These are phyloP conservation scores for cattle (Bos taurus) DNA, from an alignment of 2,113 vertebrate species.

Conservation along the genomic window DNA sequence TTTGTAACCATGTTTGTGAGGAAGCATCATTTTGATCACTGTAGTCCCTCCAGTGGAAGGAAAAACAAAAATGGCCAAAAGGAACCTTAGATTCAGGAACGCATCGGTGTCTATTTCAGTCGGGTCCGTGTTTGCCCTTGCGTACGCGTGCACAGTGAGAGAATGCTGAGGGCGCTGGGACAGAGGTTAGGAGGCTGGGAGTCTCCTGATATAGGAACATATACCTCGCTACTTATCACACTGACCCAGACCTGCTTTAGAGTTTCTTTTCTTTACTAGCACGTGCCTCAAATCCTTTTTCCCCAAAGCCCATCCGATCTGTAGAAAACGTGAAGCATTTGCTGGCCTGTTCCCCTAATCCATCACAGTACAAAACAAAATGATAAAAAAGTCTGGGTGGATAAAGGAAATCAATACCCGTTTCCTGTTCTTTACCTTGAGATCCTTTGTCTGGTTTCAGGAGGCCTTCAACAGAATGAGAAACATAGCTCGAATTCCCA, in stretches of 20 bases:
- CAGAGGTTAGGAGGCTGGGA: not conserved
- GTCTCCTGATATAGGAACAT: not conserved
- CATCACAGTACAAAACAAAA: slow-evolving; percentile 65
- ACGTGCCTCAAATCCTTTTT: slow-evolving; percentile 57
- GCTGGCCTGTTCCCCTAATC: slow-evolving; percentile 66
- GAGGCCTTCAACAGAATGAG: slow-evolving; percentile 63
- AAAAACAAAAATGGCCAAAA: not conserved
- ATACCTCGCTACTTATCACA: not conserved
- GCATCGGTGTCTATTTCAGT: not conserved
- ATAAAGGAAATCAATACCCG: slow-evolving; percentile 62
- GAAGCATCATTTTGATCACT: not conserved
- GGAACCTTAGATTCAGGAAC: not conserved
- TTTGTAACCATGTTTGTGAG: not conserved
- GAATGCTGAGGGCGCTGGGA: not conserved
- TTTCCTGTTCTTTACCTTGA: slow-evolving; percentile 72
- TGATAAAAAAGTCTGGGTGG: slow-evolving; percentile 53
- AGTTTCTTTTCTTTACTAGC: slow-evolving; percentile 55
- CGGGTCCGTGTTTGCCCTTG: not conserved
- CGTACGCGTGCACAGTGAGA: not conserved
- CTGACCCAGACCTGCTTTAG: slow-evolving; percentile 51
- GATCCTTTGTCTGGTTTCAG: slow-evolving; percentile 71
- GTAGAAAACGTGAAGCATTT: slow-evolving; percentile 68
- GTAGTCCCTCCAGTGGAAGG: not conserved
- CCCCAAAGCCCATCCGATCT: slow-evolving; percentile 64
- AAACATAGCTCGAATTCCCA: slow-evolving; percentile 64